Evolutionary conservation across 2,888 invertebrate species (phyloP).

Genomic region (Cabera pusaria): DNA sequence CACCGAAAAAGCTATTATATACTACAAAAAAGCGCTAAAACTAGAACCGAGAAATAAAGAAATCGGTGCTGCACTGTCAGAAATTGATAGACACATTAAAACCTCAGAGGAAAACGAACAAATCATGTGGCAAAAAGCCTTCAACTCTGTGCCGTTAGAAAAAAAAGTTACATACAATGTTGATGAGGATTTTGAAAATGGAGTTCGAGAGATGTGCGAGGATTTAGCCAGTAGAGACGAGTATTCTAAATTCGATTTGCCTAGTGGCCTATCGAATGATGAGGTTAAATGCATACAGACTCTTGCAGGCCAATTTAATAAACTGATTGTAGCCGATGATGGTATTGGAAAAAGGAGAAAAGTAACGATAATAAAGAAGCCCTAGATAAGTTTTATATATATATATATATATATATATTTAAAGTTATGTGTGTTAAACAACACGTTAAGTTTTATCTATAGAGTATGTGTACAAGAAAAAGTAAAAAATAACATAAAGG

Average conservation of each 20-base stretch:
- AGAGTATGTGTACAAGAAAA: too few relatives aligned
- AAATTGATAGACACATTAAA: constrained; percentile 51
- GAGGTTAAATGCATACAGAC: constrained; percentile 59
- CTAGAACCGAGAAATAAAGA: constrained; percentile 71
- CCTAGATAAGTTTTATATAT: constrained; percentile 9
- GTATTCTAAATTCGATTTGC: constrained; percentile 61
- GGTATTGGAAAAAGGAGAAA: constrained; percentile 50
- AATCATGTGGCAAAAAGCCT: constrained; percentile 62
- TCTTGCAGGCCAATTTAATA: constrained; percentile 49
- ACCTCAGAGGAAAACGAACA: constrained; percentile 47
- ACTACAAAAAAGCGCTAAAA: constrained; percentile 66
- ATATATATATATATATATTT: too few relatives aligned
- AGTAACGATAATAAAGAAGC: constrained; percentile 54
- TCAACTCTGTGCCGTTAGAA: constrained; percentile 40
- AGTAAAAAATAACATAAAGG: too few relatives aligned
- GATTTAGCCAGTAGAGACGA: constrained; percentile 55
- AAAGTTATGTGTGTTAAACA: too few relatives aligned
- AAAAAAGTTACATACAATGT: constrained; percentile 49
- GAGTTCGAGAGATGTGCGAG: constrained; percentile 59
- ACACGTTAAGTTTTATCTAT: too few relatives aligned
- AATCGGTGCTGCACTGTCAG: constrained; percentile 55
- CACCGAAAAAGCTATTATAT: constrained; percentile 52
- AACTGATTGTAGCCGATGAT: constrained; percentile 50
- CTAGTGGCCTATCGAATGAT: constrained; percentile 47
- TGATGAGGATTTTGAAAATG: constrained; percentile 59